Evolutionary conservation across 2,113 vertebrate genomes (phyloP).

Genomic region (Circaetus cinerascens): DNA sequence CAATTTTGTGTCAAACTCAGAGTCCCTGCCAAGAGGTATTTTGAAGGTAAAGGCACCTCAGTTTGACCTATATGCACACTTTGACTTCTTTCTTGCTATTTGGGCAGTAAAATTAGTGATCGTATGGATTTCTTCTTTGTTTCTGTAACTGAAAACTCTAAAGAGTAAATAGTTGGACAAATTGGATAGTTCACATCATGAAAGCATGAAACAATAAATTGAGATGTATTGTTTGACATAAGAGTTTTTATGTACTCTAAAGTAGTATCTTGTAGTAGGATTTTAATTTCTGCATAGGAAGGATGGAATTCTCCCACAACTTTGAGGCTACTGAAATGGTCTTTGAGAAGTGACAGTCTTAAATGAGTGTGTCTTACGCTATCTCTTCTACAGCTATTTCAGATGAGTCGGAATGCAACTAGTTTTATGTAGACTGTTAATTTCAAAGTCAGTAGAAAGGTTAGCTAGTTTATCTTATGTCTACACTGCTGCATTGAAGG

Average conservation of each 20-base stretch:
- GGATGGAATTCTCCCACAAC: neutral
- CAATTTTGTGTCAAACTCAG: constrained; percentile 81
- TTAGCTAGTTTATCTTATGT: neutral
- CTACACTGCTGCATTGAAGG: neutral
- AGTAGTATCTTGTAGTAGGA: neutral
- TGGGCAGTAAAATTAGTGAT: neutral
- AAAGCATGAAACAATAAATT: neutral
- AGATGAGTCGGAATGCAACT: neutral
- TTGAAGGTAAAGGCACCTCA: constrained; percentile 78
- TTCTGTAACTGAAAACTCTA: neutral
- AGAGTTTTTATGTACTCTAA: neutral
- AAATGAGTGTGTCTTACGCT: neutral
- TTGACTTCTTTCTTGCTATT: neutral
- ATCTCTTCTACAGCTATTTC: accelerated
- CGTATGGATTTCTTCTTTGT: neutral
- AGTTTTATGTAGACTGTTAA: neutral
- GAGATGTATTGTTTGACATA: neutral
- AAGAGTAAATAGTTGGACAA: neutral
- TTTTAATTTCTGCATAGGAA: neutral
- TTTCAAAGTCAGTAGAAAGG: neutral
- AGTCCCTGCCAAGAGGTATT: constrained; percentile 81
- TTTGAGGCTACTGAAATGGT: neutral
- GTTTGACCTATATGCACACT: accelerated
- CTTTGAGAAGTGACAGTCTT: neutral
- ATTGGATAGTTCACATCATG: accelerated